Evolutionary conservation across 2,113 vertebrate species (phyloP).

Genomic region (Nothobranchius furzeri): DNA sequence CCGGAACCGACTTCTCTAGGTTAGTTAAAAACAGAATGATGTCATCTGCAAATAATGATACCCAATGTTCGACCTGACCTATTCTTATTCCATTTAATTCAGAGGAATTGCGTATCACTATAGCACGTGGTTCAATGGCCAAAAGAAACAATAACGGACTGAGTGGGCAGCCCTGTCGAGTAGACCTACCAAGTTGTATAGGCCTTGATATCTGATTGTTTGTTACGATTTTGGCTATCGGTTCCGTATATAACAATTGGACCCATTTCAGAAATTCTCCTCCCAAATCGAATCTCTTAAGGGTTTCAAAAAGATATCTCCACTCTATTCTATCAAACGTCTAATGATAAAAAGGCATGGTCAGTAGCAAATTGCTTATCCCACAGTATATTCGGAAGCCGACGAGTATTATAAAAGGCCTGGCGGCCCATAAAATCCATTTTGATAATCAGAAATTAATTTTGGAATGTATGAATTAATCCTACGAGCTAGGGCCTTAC

Average conservation of each 20-base stretch:
- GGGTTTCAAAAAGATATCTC: neutral
- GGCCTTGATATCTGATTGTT: neutral
- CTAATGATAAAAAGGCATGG: conserved; percentile 1
- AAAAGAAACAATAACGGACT: neutral
- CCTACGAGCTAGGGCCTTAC: neutral
- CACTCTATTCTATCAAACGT: neutral
- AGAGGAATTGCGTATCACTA: neutral
- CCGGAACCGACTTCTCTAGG: neutral
- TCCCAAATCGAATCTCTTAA: neutral
- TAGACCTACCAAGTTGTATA: neutral
- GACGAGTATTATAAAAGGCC: neutral
- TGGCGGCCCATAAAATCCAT: conserved; percentile 2
- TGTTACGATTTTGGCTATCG: neutral
- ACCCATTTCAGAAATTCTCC: neutral
- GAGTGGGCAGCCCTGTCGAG: neutral
- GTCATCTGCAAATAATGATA: conserved; percentile 7
- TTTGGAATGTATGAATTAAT: neutral
- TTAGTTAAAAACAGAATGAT: neutral
- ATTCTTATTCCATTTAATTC: neutral
- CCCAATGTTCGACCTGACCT: neutral
- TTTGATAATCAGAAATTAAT: neutral
- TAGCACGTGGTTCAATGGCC: neutral
- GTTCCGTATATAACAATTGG: neutral
- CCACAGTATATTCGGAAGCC: neutral
- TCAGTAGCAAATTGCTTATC: neutral